phyloP scores from a whole-genome alignment of 2,888 invertebrate species.

The Mesorhabditis spiculigera region DNA sequence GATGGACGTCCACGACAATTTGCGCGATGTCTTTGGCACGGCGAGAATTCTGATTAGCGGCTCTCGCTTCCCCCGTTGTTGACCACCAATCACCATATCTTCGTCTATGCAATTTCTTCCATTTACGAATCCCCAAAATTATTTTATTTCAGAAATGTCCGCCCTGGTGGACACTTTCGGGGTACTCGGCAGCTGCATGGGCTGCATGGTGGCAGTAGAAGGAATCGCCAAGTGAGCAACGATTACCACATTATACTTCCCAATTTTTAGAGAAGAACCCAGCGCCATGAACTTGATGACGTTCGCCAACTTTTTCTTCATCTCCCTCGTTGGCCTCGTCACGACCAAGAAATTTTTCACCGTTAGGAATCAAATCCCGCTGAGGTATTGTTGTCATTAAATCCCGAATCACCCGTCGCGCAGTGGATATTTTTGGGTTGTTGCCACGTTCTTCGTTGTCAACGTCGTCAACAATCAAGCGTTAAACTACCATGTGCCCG shows the following conservation, averaged over 20 bases:
- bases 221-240: constrained; percentile 53
- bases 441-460: constrained; percentile 82
- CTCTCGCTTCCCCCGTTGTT: no score
- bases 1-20: no score
- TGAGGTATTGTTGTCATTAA: constrained; percentile 64
- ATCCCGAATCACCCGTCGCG: constrained; percentile 21
- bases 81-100: no score
- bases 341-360: constrained; percentile 76
- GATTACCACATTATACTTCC: constrained; percentile 6
- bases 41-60: no score
- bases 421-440: constrained; percentile 76
- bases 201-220: constrained; percentile 58
- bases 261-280: constrained; percentile 73
- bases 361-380: constrained; percentile 68
- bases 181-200: constrained; percentile 53
- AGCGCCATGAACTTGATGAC: constrained; percentile 90
- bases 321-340: constrained; percentile 83
- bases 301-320: constrained; percentile 88
- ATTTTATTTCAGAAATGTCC: constrained; percentile 15
- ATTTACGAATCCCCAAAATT: background rate
- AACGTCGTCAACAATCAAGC: constrained; percentile 88
- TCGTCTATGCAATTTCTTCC: no score
- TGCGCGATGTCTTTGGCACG: no score
- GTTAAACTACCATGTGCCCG: constrained; percentile 90
- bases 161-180: constrained; percentile 29